Evolutionary conservation across 2,888 invertebrate species (phyloP).

Genomic region (Diloba caeruleocephala): DNA sequence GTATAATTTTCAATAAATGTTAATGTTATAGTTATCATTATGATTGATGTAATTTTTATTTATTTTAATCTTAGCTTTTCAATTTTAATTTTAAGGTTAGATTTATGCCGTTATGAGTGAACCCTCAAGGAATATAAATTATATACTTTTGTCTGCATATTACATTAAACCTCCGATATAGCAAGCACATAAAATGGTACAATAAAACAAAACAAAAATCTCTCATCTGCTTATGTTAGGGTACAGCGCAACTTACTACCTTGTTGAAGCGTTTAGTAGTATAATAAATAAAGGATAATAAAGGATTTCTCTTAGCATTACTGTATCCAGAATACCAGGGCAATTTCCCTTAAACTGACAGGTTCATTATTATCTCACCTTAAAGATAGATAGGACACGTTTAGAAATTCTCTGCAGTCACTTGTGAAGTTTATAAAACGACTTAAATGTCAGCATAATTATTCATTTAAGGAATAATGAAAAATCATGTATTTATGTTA

Average conservation of each 20-base stretch:
- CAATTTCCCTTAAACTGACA: conserved; percentile 14
- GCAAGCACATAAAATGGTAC: no score
- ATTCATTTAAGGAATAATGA: not conserved
- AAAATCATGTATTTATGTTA: no score
- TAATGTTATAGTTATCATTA: conserved; percentile 24
- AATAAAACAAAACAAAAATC: not conserved
- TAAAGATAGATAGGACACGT: conserved; percentile 34
- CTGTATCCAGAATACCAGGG: conserved; percentile 6
- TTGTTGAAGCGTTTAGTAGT: not conserved
- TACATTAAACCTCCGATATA: not conserved
- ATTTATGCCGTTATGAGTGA: no score
- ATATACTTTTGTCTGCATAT: no score
- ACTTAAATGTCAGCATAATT: not conserved
- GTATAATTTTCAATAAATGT: conserved; percentile 38
- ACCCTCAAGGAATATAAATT: no score
- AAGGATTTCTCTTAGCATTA: not conserved
- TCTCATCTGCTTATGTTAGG: not conserved
- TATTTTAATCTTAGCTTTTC: conserved; percentile 6
- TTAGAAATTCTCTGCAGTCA: not conserved
- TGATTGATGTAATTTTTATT: conserved; percentile 23
- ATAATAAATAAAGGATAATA: no score
- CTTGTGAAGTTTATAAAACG: not conserved
- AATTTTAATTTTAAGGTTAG: no score
- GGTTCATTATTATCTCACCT: conserved; percentile 16
- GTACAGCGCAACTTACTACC: no score